These are phyloP conservation scores for Vannuccia rotundouncinata DNA, from an alignment of 2,888 invertebrate species.

Conservation along the genomic window DNA sequence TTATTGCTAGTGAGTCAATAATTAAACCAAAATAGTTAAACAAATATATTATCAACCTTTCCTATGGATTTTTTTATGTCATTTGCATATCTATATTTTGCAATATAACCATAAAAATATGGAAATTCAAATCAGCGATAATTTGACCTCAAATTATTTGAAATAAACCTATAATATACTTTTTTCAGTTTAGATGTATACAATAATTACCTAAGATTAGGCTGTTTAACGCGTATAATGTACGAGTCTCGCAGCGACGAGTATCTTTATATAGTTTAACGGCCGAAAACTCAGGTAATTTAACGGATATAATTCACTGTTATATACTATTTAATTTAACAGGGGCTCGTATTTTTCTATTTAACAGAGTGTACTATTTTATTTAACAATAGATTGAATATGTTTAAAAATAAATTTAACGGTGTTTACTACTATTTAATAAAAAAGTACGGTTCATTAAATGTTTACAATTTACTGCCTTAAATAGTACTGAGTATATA, in stretches of 20 bases:
- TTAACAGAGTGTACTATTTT: neutral
- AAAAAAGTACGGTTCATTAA: neutral
- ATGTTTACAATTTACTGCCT: neutral
- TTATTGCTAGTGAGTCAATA: too few species aligned
- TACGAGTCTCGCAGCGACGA: neutral
- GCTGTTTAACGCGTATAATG: neutral
- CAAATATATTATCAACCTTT: too few species aligned
- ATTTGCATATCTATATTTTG: too few species aligned
- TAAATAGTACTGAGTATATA: neutral
- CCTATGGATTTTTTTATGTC: too few species aligned
- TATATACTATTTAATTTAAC: neutral
- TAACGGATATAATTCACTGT: neutral
- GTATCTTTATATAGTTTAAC: neutral
- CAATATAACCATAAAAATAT: too few species aligned
- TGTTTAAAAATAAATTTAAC: slow-evolving; percentile 33
- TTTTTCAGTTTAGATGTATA: too few species aligned
- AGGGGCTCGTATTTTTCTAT: neutral
- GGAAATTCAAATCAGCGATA: too few species aligned
- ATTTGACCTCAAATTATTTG: too few species aligned
- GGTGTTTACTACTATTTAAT: neutral
- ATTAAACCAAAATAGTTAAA: too few species aligned
- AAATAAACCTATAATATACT: too few species aligned
- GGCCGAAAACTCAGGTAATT: neutral
- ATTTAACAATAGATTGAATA: neutral
- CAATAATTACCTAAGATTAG: neutral